Evolutionary conservation across 2,888 invertebrate genomes (phyloP).

Genomic region (Sturmia bella): DNA sequence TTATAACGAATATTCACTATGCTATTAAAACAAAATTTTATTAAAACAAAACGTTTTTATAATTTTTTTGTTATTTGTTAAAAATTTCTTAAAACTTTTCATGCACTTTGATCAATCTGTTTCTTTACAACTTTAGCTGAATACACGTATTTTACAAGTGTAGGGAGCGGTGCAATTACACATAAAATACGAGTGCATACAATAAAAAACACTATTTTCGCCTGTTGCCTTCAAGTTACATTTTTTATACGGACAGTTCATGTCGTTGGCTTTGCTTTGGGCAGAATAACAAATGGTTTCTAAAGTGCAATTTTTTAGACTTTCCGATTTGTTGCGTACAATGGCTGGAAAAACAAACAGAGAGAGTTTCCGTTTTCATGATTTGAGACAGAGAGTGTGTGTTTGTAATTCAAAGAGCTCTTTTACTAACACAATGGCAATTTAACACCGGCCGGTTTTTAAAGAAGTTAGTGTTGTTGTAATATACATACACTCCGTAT

Average conservation of each 20-base stretch:
- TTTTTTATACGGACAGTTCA: neutral
- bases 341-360: neutral
- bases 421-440: neutral
- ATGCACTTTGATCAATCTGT: no score
- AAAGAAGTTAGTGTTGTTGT: no score
- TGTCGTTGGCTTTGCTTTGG: slow-evolving; percentile 1
- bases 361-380: slow-evolving; percentile 14
- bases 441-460: slow-evolving; percentile 59
- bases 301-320: slow-evolving; percentile 25
- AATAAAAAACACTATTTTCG: slow-evolving; percentile 54
- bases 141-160: neutral
- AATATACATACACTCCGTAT: no score
- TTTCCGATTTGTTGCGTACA: neutral
- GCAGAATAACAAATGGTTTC: slow-evolving; percentile 12
- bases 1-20: no score
- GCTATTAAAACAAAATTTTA: no score
- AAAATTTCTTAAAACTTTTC: no score
- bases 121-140: no score
- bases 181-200: slow-evolving; percentile 12
- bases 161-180: neutral
- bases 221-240: slow-evolving; percentile 53
- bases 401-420: neutral
- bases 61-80: no score
- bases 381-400: neutral
- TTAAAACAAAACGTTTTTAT: no score